Percentiles rank a stretch among this genome's conserved stretches.
phyloP scores from a whole-genome alignment of 2,888 invertebrate genomes.

The Synergus umbraculus region DNA sequence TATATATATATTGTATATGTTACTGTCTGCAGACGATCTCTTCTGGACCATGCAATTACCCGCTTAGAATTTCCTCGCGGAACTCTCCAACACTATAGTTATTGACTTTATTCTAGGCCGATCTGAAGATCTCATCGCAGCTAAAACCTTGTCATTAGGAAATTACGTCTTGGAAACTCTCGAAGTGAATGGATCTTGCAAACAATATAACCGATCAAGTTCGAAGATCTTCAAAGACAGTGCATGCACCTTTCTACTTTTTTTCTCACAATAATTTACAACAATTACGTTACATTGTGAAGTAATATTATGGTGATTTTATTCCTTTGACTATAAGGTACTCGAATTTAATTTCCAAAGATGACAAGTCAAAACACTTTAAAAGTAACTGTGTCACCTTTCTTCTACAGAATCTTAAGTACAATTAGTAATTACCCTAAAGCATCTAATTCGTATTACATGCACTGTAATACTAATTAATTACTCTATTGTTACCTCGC shows the following conservation, averaged over 20 bases:
- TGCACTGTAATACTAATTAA: background rate
- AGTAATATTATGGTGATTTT: background rate
- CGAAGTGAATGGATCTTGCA: slow-evolving; percentile 35
- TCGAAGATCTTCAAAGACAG: slow-evolving; percentile 30
- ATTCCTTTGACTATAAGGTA: background rate
- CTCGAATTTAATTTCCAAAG: background rate
- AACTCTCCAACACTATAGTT: background rate
- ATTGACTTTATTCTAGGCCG: slow-evolving; percentile 1
- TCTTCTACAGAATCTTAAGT: background rate
- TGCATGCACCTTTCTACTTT: slow-evolving; percentile 4
- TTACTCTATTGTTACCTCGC: background rate
- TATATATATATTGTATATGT: slow-evolving; percentile 44
- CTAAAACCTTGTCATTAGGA: slow-evolving; percentile 30
- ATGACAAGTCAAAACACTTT: background rate
- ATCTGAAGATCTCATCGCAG: slow-evolving; percentile 4
- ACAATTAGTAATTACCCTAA: background rate
- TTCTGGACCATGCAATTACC: slow-evolving; percentile 52
- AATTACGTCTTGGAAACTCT: slow-evolving; percentile 29
- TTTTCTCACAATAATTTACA: slow-evolving; percentile 1
- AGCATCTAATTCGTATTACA: background rate
- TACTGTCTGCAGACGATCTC: slow-evolving; percentile 16
- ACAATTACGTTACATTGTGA: background rate
- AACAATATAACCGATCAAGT: slow-evolving; percentile 15
- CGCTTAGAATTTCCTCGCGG: background rate
- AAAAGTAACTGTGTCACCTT: background rate